Evolutionary conservation across 1,140 invertebrate genomes (phyloP).

Genomic region (Calephelis virginiensis): DNA sequence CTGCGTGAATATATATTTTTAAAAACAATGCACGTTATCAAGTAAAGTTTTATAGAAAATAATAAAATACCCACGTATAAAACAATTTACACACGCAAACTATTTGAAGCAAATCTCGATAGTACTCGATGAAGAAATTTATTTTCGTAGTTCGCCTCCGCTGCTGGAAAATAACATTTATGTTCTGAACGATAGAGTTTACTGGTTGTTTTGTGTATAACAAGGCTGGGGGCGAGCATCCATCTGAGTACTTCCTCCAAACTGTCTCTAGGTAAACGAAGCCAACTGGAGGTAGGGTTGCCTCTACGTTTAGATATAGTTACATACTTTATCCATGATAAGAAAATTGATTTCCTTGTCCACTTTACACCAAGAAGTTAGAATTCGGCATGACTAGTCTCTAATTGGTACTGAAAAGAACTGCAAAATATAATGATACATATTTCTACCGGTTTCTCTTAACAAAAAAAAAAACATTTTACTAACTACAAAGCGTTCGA

Average conservation of each 20-base stretch:
- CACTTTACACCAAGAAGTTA: too few species aligned
- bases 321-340: too few species aligned
- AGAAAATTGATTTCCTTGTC: too few species aligned
- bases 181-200: neutral
- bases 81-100: conserved; percentile 8
- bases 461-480: too few species aligned
- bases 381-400: too few species aligned
- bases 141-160: neutral
- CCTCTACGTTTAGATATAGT: neutral
- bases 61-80: neutral
- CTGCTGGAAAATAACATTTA: conserved; percentile 20
- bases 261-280: conserved; percentile 37
- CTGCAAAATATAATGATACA: too few species aligned
- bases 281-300: conserved; percentile 30
- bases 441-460: neutral
- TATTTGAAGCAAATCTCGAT: conserved; percentile 18
- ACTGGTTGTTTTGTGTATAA: conserved; percentile 30
- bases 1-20: too few species aligned
- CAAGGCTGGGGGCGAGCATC: conserved; percentile 32
- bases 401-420: too few species aligned
- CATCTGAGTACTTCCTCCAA: conserved; percentile 36
- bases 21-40: too few species aligned
- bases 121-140: conserved; percentile 15
- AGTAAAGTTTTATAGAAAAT: too few species aligned
- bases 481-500: too few species aligned